These are phyloP conservation scores for Melanotaenia maccullochi DNA, from an alignment of 2,797 vertebrate genomes.

Conservation along the genomic window DNA sequence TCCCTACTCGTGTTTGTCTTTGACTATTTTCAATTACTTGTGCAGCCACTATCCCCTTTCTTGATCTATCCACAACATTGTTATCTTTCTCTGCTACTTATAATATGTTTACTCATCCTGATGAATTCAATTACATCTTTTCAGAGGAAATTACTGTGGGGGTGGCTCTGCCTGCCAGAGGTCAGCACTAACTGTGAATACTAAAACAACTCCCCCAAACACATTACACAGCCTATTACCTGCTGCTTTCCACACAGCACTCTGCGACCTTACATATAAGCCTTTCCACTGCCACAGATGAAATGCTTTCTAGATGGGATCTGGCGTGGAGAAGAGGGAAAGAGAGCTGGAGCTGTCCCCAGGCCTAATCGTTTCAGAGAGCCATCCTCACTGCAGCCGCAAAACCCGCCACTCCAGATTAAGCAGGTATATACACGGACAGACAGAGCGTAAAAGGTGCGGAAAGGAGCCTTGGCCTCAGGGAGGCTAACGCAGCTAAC, in stretches of 20 bases:
- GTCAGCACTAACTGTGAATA: slow-evolving; percentile 81
- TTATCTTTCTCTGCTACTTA: slow-evolving; percentile 78
- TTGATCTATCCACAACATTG: slow-evolving; percentile 77
- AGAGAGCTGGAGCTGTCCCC: slow-evolving; percentile 76
- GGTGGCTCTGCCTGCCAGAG: slow-evolving; percentile 73
- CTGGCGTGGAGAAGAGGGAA: slow-evolving; percentile 77
- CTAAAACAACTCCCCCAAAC: slow-evolving; percentile 77
- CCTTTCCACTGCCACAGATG: slow-evolving; percentile 76
- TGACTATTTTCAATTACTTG: slow-evolving; percentile 77
- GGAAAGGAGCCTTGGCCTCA: slow-evolving; percentile 54
- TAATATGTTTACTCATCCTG: slow-evolving; percentile 82
- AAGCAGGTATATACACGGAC: slow-evolving; percentile 67
- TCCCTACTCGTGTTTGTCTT: slow-evolving; percentile 70
- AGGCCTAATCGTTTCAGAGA: slow-evolving; percentile 81
- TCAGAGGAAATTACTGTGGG: slow-evolving; percentile 79
- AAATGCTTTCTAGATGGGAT: slow-evolving; percentile 85
- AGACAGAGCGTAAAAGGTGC: slow-evolving; percentile 69
- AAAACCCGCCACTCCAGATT: slow-evolving; percentile 79
- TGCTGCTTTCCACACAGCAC: slow-evolving; percentile 74
- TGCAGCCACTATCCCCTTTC: slow-evolving; percentile 66
- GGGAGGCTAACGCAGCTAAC: slow-evolving; percentile 45
- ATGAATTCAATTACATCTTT: slow-evolving; percentile 85
- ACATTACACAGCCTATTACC: slow-evolving; percentile 84
- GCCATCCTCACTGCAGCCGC: slow-evolving; percentile 70
- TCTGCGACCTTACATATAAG: slow-evolving; percentile 64